Percentiles rank a stretch among this genome's conserved stretches.
These are phyloP conservation scores for Rhagium mordax DNA, from an alignment of 2,888 invertebrate species.

Conservation along the genomic window DNA sequence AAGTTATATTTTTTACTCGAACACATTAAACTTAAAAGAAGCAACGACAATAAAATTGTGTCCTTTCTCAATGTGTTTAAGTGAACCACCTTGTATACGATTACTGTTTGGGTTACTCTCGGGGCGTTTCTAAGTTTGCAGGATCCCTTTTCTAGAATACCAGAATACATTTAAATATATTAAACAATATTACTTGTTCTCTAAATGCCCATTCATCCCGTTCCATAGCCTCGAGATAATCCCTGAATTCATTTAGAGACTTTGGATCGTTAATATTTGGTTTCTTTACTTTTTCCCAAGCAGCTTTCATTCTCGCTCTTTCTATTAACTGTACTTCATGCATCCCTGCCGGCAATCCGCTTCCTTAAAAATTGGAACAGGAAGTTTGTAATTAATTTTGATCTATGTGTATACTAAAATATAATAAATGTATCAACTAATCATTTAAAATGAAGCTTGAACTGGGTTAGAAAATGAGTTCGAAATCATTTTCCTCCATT, in stretches of 20 bases:
- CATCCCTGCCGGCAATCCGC: slow-evolving; percentile 76
- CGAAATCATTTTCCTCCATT: too few relatives aligned
- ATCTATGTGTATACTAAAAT: neutral
- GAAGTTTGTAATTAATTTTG: neutral
- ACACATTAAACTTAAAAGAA: too few relatives aligned
- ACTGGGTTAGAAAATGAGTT: too few relatives aligned
- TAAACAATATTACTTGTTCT: slow-evolving; percentile 74
- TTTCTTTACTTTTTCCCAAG: slow-evolving; percentile 76
- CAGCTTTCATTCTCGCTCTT: slow-evolving; percentile 77
- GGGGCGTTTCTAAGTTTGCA: too few relatives aligned
- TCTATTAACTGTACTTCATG: slow-evolving; percentile 79
- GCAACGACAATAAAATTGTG: too few relatives aligned
- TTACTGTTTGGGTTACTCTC: too few relatives aligned
- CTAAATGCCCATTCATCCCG: slow-evolving; percentile 87
- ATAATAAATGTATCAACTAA: neutral
- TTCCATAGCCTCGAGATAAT: slow-evolving; percentile 85
- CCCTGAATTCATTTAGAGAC: slow-evolving; percentile 75
- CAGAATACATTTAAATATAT: neutral
- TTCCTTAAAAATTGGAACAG: slow-evolving; percentile 61
- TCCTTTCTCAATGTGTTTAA: too few relatives aligned
- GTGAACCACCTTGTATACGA: too few relatives aligned
- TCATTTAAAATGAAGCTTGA: too few relatives aligned
- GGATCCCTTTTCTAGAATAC: neutral
- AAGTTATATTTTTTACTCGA: too few relatives aligned
- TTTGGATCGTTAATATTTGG: slow-evolving; percentile 71